Evolutionary conservation across 2,888 invertebrate genomes (phyloP).

Genomic region (Loripinus fragilis): DNA sequence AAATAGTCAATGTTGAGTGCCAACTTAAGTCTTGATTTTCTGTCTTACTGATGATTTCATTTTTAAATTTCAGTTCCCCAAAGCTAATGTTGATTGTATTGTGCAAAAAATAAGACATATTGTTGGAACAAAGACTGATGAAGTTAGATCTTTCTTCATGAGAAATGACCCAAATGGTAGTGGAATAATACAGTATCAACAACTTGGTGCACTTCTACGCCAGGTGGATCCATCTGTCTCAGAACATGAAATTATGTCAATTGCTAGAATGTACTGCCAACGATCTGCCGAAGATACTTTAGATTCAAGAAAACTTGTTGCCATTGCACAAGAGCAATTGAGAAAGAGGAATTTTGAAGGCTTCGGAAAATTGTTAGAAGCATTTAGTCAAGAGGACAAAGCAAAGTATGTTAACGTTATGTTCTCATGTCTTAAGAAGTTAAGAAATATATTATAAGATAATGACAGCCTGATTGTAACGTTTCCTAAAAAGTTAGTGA

Average conservation of each 20-base stretch:
- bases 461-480: too few relatives aligned
- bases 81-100: constrained; percentile 73
- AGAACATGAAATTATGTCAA: constrained; percentile 80
- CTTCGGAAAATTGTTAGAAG: constrained; percentile 76
- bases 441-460: too few relatives aligned
- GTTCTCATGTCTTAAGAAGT: too few relatives aligned
- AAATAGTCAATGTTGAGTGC: too few relatives aligned
- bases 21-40: too few relatives aligned
- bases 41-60: too few relatives aligned
- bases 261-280: constrained; percentile 76
- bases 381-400: constrained; percentile 76
- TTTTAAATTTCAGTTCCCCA: constrained; percentile 75
- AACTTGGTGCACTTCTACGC: constrained; percentile 71
- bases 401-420: constrained; percentile 79
- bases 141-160: constrained; percentile 75
- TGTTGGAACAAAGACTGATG: constrained; percentile 71
- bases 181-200: constrained; percentile 70
- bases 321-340: constrained; percentile 80
- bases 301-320: constrained; percentile 72
- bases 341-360: constrained; percentile 81
- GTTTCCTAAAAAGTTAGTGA: too few relatives aligned
- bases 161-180: constrained; percentile 72
- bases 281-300: constrained; percentile 66
- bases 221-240: constrained; percentile 68
- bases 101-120: constrained; percentile 66